These are phyloP conservation scores for Ctenomys sociabilis DNA, from an alignment of 2,113 vertebrate species.

Conservation along the genomic window DNA sequence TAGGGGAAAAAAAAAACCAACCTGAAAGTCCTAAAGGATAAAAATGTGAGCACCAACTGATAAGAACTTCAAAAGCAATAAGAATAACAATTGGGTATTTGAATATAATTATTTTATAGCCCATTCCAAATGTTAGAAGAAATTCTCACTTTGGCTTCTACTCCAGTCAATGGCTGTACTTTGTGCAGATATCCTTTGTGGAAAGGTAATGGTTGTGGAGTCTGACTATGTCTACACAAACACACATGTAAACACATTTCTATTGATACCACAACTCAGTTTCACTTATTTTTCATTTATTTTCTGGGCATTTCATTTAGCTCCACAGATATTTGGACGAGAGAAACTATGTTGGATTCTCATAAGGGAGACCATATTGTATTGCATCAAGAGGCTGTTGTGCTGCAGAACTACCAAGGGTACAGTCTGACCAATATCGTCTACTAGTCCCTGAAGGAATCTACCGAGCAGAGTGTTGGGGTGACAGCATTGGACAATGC, in stretches of 20 bases:
- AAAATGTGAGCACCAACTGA: background rate
- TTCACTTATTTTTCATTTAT: background rate
- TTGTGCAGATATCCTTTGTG: background rate
- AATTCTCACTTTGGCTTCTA: background rate
- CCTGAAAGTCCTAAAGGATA: background rate
- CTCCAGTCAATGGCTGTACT: background rate
- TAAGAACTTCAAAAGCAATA: background rate
- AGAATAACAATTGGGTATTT: background rate
- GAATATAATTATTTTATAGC: background rate
- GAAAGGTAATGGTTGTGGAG: background rate
- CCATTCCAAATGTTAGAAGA: background rate
- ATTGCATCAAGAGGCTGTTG: accelerated
- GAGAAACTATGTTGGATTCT: background rate
- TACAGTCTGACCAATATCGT: too few species aligned
- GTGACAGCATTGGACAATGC: too few species aligned
- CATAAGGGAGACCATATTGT: background rate
- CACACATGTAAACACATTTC: background rate
- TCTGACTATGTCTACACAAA: background rate
- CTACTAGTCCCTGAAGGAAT: too few species aligned
- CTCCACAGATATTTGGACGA: background rate
- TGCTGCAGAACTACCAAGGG: too few species aligned
- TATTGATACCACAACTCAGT: background rate
- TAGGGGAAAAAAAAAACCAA: background rate
- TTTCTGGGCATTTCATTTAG: background rate
- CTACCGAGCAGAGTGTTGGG: too few species aligned